Evolutionary conservation across 2,113 vertebrate genomes (phyloP).

Genomic region (Clinocottus analis): DNA sequence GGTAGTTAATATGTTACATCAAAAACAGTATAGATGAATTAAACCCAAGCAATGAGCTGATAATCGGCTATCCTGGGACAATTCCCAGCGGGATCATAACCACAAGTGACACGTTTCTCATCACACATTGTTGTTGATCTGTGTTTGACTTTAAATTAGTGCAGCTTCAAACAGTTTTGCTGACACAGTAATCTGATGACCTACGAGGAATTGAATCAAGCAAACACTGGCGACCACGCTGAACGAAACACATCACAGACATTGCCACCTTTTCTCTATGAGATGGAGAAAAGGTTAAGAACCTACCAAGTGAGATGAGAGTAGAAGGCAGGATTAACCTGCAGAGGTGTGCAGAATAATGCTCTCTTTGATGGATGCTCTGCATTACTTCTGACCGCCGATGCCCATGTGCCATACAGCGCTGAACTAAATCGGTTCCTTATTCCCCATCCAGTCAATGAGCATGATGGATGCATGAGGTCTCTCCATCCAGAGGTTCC

Average conservation of each 20-base stretch:
- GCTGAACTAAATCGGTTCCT: not conserved
- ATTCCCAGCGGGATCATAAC: not conserved
- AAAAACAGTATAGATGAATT: not conserved
- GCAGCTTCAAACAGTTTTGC: not conserved
- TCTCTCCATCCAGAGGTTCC: not conserved
- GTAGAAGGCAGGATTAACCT: not conserved
- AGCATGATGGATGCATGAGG: not conserved
- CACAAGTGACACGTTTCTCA: not conserved
- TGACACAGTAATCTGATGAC: not conserved
- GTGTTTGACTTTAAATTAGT: not conserved
- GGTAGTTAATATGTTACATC: not conserved
- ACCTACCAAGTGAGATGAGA: too few relatives aligned
- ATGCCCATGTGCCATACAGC: not conserved
- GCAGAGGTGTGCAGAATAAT: constrained; percentile 4
- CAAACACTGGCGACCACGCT: not conserved
- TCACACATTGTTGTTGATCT: not conserved
- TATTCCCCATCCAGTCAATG: not conserved
- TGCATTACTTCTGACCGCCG: not conserved
- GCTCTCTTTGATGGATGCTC: constrained; percentile 2
- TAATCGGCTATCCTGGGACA: not conserved
- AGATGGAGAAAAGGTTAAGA: not conserved
- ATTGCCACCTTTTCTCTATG: not conserved
- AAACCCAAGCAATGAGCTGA: not conserved
- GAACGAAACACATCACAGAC: not conserved
- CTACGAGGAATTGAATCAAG: not conserved